phyloP scores from a whole-genome alignment of 2,113 vertebrate genomes.

The Syngnathoides biaculeatus region DNA sequence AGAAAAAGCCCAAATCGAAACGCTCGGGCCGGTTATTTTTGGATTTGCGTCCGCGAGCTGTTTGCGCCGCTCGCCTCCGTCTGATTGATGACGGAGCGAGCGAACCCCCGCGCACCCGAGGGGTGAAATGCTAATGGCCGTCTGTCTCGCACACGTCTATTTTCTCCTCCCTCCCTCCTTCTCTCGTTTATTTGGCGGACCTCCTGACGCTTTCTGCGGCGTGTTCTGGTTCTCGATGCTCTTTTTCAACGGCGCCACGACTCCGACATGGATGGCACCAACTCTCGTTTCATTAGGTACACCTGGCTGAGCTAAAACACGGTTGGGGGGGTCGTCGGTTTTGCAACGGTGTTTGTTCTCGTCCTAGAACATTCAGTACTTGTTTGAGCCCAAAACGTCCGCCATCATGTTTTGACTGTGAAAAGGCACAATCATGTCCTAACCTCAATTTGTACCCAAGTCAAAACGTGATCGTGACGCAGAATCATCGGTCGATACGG shows the following conservation, averaged over 20 bases:
- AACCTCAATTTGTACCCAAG: too few species aligned
- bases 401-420: too few species aligned
- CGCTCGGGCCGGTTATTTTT: constrained; percentile 26
- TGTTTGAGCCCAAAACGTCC: too few species aligned
- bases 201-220: neutral
- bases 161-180: constrained; percentile 11
- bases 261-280: neutral
- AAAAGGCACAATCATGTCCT: too few species aligned
- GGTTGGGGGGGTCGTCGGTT: neutral
- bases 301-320: neutral
- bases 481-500: too few species aligned
- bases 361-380: too few species aligned
- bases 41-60: constrained; percentile 38
- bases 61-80: constrained; percentile 37
- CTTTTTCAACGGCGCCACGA: neutral
- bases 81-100: constrained; percentile 53
- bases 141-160: constrained; percentile 37
- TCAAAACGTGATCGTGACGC: too few species aligned
- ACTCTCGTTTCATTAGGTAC: neutral
- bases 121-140: constrained; percentile 56
- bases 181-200: constrained; percentile 24
- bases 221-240: constrained; percentile 21
- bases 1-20: constrained; percentile 30
- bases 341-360: neutral
- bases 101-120: constrained; percentile 7